Conservation (phyloP, 1,140 invertebrate genomes). For the Prorops nasuta region DNA sequence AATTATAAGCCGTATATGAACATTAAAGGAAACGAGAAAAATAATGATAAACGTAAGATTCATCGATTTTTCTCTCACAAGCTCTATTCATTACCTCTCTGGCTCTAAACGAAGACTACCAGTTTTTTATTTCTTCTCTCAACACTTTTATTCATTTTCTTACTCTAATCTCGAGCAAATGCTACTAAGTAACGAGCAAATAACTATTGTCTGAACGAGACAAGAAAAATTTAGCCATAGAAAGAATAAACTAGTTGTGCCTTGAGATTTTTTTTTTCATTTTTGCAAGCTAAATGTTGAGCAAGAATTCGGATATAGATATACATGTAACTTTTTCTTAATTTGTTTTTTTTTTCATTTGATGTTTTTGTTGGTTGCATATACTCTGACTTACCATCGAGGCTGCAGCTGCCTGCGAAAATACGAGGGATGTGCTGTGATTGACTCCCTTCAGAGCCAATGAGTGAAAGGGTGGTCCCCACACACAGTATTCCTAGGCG, state of each 20-base stretch:
- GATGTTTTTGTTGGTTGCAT: conserved; percentile 42
- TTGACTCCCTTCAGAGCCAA: conserved; percentile 52
- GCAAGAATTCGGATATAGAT: not conserved
- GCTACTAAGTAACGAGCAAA: too few species aligned
- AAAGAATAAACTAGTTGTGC: not conserved
- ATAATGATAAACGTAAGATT: too few species aligned
- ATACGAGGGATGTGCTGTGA: conserved; percentile 48
- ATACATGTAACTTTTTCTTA: conserved; percentile 14
- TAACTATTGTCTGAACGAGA: not conserved
- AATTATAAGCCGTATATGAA: too few species aligned
- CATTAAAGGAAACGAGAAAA: too few species aligned
- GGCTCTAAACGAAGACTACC: too few species aligned
- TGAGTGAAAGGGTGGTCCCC: conserved; percentile 45
- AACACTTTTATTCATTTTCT: too few species aligned
- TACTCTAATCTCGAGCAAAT: too few species aligned
- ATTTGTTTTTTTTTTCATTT: conserved; percentile 22
- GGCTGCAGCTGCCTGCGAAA: conserved; percentile 47
- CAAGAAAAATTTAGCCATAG: not conserved
- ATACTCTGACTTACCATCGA: conserved; percentile 50
- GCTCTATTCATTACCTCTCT: too few species aligned
- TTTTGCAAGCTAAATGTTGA: not conserved
- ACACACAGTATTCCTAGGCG: conserved; percentile 50
- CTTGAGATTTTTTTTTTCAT: not conserved
- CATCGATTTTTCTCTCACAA: too few species aligned
- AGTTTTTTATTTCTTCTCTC: too few species aligned